Base-by-base conservation (phyloP, 1,140 invertebrate genomes). In the Panonychus citri region DNA sequence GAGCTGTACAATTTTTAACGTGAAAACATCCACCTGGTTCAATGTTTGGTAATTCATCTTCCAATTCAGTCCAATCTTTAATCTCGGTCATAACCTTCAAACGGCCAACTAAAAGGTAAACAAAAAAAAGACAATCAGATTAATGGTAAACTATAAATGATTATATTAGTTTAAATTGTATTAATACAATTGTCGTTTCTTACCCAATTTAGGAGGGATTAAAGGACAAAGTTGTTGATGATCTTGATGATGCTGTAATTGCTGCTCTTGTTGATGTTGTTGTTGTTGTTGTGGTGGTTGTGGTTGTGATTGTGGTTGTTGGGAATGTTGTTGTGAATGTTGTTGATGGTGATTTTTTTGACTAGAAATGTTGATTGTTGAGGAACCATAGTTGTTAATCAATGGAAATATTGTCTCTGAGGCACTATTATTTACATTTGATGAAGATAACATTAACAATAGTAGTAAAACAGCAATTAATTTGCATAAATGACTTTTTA, bases 1-100 rank as follows among this genome's bases (percentile, higher is more conserved):
- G 50, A 15, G 65, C 46, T 42, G 27, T 52, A 56, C 66, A 67
- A 34, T 65, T 46, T 12, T 17, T 24, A 37, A 65, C 63, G 26
- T 50, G 50, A 56, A 52, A 66, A 25, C 61, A 57, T 19, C 66
- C 66, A 30, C 66, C 66, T 4, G 61, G 55, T 17, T 21, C 13
- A 48, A 63, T 34, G 28, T 62, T 39, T 17, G 46, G 42, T 62
- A 56, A 59, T 49, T 59, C 50, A 17, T 40, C 37, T 54, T 62
- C 62, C 12, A 63, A 39, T 42, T 43, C 40, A 24, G 60, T 55
- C 55, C 62, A 59, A 13, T 56, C 46, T 27, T 55, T 55, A 21
- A 50, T n/a, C 15, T 62, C 57, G 25, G 49, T 57, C 17, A 63
- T 21, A 19, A 63, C 57, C 54, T 61, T 63, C 40, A 62, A 28